phyloP scores from a whole-genome alignment of 1,140 invertebrate genomes.

The Subanguina moxae region DNA sequence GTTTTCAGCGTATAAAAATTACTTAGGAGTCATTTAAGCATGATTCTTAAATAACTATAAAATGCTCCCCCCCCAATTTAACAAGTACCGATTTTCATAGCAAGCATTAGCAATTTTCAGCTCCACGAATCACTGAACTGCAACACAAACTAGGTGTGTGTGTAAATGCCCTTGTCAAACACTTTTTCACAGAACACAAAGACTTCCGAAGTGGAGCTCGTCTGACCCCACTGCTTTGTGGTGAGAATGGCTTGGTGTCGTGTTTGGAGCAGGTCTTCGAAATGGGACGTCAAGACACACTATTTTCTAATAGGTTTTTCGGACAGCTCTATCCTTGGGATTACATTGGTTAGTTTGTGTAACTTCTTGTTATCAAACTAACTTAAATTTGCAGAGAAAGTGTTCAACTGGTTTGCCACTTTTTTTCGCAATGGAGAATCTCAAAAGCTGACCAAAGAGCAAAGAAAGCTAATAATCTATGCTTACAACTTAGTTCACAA shows the following conservation, averaged over 20 bases:
- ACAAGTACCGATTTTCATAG: too few relatives aligned
- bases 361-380: not conserved
- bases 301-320: slow-evolving; percentile 84
- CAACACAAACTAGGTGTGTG: slow-evolving; percentile 70
- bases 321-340: slow-evolving; percentile 96
- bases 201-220: slow-evolving; percentile 55
- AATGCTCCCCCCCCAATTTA: too few relatives aligned
- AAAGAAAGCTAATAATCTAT: slow-evolving; percentile 59
- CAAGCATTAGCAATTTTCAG: not conserved
- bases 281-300: slow-evolving; percentile 69
- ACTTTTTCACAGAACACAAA: slow-evolving; percentile 71
- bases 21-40: too few relatives aligned
- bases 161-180: slow-evolving; percentile 93
- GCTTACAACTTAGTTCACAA: slow-evolving; percentile 64
- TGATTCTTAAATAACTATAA: too few relatives aligned
- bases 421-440: slow-evolving; percentile 49
- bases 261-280: slow-evolving; percentile 89
- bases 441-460: slow-evolving; percentile 52
- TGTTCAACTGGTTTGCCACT: slow-evolving; percentile 49
- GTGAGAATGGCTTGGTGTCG: slow-evolving; percentile 84
- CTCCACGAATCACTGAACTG: slow-evolving; percentile 7
- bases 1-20: too few relatives aligned
- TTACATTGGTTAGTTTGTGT: slow-evolving; percentile 75
- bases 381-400: slow-evolving; percentile 27
- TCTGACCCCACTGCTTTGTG: slow-evolving; percentile 86